Percentiles rank a stretch among this genome's conserved stretches.
These are phyloP conservation scores for Paradisaea rubra DNA, from an alignment of 2,113 vertebrate genomes.

Conservation along the genomic window DNA sequence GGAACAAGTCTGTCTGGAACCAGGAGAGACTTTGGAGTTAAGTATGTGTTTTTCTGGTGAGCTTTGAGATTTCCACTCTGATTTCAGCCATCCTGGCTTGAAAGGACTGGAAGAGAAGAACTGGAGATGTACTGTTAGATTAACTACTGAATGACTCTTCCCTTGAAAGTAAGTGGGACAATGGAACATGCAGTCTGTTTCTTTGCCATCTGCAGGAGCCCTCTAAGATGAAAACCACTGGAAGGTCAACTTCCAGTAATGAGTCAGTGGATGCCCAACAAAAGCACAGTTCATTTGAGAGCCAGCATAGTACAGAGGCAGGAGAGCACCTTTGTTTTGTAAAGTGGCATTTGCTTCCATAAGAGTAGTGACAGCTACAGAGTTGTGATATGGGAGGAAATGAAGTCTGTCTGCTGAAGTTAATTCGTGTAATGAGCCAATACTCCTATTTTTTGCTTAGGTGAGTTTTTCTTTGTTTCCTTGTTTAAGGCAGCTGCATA, in stretches of 20 bases:
- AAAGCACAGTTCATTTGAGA: constrained; percentile 20
- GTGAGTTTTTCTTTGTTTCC: constrained; percentile 22
- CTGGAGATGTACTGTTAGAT: neutral
- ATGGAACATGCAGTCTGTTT: neutral
- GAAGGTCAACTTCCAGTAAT: neutral
- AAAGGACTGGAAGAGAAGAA: neutral
- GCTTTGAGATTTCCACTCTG: neutral
- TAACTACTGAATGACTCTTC: constrained; percentile 19
- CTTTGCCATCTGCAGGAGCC: neutral
- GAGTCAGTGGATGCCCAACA: neutral
- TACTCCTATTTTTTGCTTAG: constrained; percentile 6
- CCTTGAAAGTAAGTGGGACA: neutral
- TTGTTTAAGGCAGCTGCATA: constrained; percentile 47
- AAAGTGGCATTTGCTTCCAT: neutral
- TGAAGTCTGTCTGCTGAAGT: constrained; percentile 10
- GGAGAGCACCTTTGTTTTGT: constrained; percentile 23
- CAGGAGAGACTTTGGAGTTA: neutral
- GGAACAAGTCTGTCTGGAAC: neutral
- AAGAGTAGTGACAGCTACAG: neutral
- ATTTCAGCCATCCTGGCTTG: neutral
- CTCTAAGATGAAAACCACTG: neutral
- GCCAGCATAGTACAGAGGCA: neutral
- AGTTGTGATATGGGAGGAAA: neutral
- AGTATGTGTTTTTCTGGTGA: neutral
- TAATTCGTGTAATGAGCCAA: constrained; percentile 27